phyloP scores from a whole-genome alignment of 2,888 invertebrate genomes.

The Callosobruchus maculatus region DNA sequence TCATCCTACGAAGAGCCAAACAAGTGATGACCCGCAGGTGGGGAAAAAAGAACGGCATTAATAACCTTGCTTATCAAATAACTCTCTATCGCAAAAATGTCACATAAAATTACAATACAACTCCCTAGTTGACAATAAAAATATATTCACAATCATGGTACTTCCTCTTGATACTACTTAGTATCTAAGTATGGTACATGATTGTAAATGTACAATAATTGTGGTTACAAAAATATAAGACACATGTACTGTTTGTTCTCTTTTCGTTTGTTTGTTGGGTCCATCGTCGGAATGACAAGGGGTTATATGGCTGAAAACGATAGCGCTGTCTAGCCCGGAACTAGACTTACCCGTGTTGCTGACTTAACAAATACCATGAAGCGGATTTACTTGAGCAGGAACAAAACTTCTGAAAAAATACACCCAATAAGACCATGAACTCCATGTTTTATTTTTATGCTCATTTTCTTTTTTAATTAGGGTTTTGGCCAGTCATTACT shows the following conservation, averaged over 20 bases:
- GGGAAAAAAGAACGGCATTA: conserved; percentile 50
- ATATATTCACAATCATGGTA: background rate
- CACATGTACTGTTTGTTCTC: background rate
- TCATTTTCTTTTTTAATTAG: conserved; percentile 25
- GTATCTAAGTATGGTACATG: conserved; percentile 8
- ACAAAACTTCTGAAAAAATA: conserved; percentile 76
- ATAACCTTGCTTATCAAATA: conserved; percentile 27
- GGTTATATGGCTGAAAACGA: conserved; percentile 36
- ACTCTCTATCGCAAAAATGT: conserved; percentile 6
- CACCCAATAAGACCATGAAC: conserved; percentile 61
- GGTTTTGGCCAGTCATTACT: conserved; percentile 12
- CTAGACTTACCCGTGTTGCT: conserved; percentile 66
- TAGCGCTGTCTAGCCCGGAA: conserved; percentile 51
- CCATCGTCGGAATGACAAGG: conserved; percentile 8
- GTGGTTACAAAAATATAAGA: background rate
- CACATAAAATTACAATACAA: background rate
- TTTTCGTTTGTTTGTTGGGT: background rate
- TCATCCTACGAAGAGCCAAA: conserved; percentile 55
- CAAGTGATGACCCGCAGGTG: conserved; percentile 35
- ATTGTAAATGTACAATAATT: conserved; percentile 16
- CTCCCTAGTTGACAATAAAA: background rate
- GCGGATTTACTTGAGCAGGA: conserved; percentile 58
- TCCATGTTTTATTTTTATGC: conserved; percentile 30
- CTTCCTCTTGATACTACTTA: background rate
- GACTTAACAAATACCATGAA: conserved; percentile 59